phyloP scores from a whole-genome alignment of 2,113 vertebrate species.

The Cyanistes caeruleus region DNA sequence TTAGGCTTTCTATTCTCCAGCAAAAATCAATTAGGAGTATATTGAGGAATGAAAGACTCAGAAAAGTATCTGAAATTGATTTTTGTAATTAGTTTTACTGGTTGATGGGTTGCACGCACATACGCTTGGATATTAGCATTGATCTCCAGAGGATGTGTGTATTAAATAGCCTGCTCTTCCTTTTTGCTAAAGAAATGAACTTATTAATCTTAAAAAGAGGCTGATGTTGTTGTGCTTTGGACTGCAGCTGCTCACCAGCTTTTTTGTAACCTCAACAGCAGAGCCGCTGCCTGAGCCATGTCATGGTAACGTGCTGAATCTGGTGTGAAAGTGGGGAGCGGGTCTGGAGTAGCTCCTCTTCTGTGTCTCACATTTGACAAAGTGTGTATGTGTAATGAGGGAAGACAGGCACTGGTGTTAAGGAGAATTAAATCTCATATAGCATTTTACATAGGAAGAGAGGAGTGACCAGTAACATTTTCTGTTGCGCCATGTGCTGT shows the following conservation, averaged over 20 bases:
- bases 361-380: background rate
- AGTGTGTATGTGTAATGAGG: background rate
- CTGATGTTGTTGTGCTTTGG: background rate
- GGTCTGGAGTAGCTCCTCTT: background rate
- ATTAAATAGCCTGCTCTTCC: slow-evolving; percentile 27
- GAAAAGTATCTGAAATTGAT: slow-evolving; percentile 66
- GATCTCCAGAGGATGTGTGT: slow-evolving; percentile 38
- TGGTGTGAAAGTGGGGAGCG: background rate
- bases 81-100: slow-evolving; percentile 68
- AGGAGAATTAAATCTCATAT: background rate
- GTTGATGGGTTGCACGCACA: slow-evolving; percentile 35
- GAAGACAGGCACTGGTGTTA: background rate
- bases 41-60: slow-evolving; percentile 53
- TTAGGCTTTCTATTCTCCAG: slow-evolving; percentile 42
- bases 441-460: background rate
- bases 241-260: background rate
- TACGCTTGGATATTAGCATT: background rate
- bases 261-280: background rate
- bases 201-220: slow-evolving; percentile 31
- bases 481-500: background rate
- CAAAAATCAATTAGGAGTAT: slow-evolving; percentile 66
- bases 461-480: background rate
- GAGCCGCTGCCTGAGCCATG: background rate
- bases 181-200: slow-evolving; percentile 29
- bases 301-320: background rate